Evolutionary conservation across 2,888 invertebrate species (phyloP).

Genomic region (Heliconius hortense): DNA sequence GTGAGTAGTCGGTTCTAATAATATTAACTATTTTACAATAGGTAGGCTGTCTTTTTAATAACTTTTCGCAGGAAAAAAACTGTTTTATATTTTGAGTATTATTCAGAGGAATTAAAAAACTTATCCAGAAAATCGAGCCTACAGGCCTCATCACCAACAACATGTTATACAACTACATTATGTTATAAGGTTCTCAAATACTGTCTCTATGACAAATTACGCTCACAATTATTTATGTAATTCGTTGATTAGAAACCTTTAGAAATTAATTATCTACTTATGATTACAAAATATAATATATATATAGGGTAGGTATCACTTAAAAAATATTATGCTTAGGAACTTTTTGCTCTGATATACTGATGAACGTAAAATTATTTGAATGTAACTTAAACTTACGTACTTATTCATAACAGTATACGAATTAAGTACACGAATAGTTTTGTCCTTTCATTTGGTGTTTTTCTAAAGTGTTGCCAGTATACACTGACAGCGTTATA

Average conservation of each 20-base stretch:
- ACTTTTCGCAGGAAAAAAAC: neutral
- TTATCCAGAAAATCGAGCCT: neutral
- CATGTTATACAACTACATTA: constrained; percentile 27
- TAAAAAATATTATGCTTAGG: constrained; percentile 71
- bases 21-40: neutral
- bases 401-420: constrained; percentile 25
- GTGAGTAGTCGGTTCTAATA: too few species aligned
- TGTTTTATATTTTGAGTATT: neutral
- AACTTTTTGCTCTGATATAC: constrained; percentile 75
- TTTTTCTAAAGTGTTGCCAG: neutral
- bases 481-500: neutral
- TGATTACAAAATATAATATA: constrained; percentile 64
- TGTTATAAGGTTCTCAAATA: constrained; percentile 35
- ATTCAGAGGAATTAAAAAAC: neutral
- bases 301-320: constrained; percentile 56
- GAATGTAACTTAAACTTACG: constrained; percentile 16
- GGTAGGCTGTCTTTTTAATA: neutral
- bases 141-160: constrained; percentile 21
- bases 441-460: constrained; percentile 11
- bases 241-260: constrained; percentile 80
- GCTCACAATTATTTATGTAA: constrained; percentile 61
- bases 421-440: constrained; percentile 39
- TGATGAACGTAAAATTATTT: constrained; percentile 37
- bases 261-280: constrained; percentile 70
- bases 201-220: constrained; percentile 40